Percentiles rank a stretch among this genome's conserved stretches.
Evolutionary conservation across 1,140 invertebrate species (phyloP).

Genomic region (Caerostris darwini): DNA sequence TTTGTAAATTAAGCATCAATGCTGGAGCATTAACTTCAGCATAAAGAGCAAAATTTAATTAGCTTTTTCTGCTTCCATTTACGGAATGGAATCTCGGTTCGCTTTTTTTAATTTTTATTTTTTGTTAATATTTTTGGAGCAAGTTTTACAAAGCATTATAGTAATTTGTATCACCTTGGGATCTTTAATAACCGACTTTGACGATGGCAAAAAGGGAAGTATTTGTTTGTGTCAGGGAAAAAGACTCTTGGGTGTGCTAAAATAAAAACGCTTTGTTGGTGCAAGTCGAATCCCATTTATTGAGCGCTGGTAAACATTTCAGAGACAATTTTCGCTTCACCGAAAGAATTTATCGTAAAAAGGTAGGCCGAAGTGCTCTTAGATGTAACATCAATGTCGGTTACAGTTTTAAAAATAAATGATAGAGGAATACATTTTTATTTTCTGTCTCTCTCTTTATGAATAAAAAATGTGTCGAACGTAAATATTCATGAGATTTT

Average conservation of each 20-base stretch:
- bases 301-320: background rate
- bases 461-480: no score
- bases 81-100: constrained; percentile 30
- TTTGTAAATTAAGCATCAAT: constrained; percentile 71
- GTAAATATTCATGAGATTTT: no score
- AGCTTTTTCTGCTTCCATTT: constrained; percentile 49
- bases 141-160: constrained; percentile 41
- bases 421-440: no score
- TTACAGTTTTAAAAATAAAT: no score
- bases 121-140: background rate
- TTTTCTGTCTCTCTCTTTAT: no score
- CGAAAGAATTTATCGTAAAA: background rate
- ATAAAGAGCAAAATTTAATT: constrained; percentile 70
- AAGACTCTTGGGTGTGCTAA: background rate
- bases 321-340: background rate
- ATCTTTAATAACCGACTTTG: constrained; percentile 39
- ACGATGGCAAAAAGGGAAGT: background rate
- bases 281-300: background rate
- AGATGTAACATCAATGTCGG: no score
- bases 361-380: no score
- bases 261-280: background rate
- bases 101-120: background rate
- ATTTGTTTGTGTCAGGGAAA: background rate
- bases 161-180: constrained; percentile 65
- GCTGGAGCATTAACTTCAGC: constrained; percentile 50